A percentile compares a stretch with the other conserved stretches of the same genome.
Evolutionary conservation across 2,888 invertebrate genomes (phyloP).

Genomic region (Melinaea menophilus): DNA sequence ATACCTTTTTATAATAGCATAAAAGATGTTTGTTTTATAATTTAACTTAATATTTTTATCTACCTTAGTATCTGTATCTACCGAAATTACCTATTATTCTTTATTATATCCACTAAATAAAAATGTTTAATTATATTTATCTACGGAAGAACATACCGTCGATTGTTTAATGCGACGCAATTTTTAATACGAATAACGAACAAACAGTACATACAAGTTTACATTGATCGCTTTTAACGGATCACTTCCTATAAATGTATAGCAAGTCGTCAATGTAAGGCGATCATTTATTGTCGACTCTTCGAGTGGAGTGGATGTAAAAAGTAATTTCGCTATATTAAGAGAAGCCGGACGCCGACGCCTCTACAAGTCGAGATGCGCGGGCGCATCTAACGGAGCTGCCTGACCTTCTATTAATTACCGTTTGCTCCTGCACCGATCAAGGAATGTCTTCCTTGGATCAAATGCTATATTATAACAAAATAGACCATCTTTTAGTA

Average conservation of each 20-base stretch:
- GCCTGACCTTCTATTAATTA: constrained; percentile 72
- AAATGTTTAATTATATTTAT: too few species aligned
- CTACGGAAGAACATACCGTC: too few species aligned
- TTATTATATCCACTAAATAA: too few species aligned
- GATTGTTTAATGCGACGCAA: too few species aligned
- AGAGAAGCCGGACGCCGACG: constrained; percentile 54
- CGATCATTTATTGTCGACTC: constrained; percentile 11
- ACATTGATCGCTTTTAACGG: constrained; percentile 7
- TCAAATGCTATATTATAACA: constrained; percentile 22
- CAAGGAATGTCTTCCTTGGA: constrained; percentile 39
- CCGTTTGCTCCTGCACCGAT: constrained; percentile 61
- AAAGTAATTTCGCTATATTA: constrained; percentile 32
- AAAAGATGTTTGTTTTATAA: too few species aligned
- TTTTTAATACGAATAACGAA: too few species aligned
- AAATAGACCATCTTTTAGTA: not conserved
- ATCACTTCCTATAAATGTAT: not conserved
- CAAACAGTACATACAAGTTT: not conserved
- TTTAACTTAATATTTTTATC: too few species aligned
- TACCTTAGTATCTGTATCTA: too few species aligned
- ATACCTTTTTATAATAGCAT: too few species aligned
- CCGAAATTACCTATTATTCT: too few species aligned
- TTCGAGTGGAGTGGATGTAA: constrained; percentile 14
- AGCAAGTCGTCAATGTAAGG: constrained; percentile 10
- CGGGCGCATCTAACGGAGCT: constrained; percentile 62
- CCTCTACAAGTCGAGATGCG: constrained; percentile 65